Percentiles rank a stretch among this genome's conserved stretches.
Conservation (phyloP, 37 sponge, comb jelly and placozoan species). For the Aplysina aerophoba region DNA sequence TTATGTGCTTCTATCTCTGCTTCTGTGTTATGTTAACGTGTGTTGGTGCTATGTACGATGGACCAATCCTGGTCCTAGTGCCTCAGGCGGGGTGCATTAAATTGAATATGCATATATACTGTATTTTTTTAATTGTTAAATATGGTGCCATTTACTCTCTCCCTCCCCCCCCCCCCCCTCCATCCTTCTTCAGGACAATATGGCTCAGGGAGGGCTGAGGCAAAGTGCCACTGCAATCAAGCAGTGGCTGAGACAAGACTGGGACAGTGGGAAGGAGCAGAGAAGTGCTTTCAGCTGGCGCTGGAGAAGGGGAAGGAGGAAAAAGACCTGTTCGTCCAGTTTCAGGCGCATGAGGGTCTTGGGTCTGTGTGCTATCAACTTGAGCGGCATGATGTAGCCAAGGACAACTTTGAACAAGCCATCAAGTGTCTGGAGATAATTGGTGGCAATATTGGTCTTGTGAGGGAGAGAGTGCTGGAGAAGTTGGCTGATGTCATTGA, state of each 20-base stretch:
- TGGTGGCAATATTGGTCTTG: slow-evolving; percentile 60
- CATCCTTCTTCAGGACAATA: slow-evolving; percentile 32
- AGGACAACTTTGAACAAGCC: slow-evolving; percentile 53
- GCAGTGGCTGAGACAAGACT: slow-evolving; percentile 69
- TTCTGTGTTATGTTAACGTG: too few relatives aligned
- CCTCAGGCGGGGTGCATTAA: too few relatives aligned
- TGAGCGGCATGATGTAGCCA: slow-evolving; percentile 43
- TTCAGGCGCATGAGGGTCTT: slow-evolving; percentile 76
- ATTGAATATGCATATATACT: too few relatives aligned
- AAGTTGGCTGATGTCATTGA: slow-evolving; percentile 68
- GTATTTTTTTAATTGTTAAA: too few relatives aligned
- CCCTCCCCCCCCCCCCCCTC: too few relatives aligned
- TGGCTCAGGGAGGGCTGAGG: slow-evolving; percentile 48
- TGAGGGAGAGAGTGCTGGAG: slow-evolving; percentile 83
- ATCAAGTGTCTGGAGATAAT: slow-evolving; percentile 48
- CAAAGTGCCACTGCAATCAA: slow-evolving; percentile 77
- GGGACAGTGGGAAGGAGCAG: slow-evolving; percentile 39
- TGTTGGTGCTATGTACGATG: too few relatives aligned
- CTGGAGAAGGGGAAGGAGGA: slow-evolving; percentile 37
- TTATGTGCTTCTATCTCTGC: too few relatives aligned
- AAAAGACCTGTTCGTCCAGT: slow-evolving; percentile 50
- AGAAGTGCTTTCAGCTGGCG: slow-evolving; percentile 40
- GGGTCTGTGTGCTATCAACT: slow-evolving; percentile 53
- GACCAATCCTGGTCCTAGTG: too few relatives aligned
- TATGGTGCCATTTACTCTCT: neutral